phyloP scores from a whole-genome alignment of 2,113 vertebrate species.

The Nestor notabilis region DNA sequence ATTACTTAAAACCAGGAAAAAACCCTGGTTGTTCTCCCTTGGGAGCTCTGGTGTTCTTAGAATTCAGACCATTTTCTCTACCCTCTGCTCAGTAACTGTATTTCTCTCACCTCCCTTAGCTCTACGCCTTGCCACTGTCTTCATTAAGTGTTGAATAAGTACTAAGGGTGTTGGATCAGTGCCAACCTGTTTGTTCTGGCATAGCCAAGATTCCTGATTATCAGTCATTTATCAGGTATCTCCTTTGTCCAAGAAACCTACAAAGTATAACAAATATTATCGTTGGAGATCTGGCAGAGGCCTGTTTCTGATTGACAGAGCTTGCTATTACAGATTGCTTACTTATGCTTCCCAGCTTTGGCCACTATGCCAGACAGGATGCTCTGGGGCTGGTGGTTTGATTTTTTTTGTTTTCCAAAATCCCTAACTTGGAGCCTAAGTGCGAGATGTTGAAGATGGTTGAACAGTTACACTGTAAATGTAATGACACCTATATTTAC shows the following conservation, averaged over 20 bases:
- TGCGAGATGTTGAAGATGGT: background rate
- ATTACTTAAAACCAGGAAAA: background rate
- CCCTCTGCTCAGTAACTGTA: background rate
- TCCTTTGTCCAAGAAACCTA: background rate
- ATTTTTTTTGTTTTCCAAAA: background rate
- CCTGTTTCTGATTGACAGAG: background rate
- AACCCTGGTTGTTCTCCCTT: background rate
- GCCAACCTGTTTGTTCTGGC: background rate
- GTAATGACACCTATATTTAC: background rate
- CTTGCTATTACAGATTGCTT: background rate
- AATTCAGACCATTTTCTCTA: background rate
- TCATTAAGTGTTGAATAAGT: background rate
- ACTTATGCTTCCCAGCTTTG: background rate
- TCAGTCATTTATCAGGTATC: background rate
- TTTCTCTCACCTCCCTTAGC: background rate
- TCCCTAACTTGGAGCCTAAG: background rate
- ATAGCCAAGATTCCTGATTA: background rate
- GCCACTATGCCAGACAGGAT: background rate
- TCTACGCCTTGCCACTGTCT: background rate
- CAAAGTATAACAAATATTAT: background rate
- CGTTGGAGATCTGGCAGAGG: background rate
- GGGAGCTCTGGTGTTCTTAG: background rate
- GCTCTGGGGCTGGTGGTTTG: background rate
- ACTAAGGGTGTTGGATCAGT: background rate
- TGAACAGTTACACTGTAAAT: background rate